Base-by-base conservation (phyloP, 2,797 vertebrate species). In the Chloroceryle inda region DNA sequence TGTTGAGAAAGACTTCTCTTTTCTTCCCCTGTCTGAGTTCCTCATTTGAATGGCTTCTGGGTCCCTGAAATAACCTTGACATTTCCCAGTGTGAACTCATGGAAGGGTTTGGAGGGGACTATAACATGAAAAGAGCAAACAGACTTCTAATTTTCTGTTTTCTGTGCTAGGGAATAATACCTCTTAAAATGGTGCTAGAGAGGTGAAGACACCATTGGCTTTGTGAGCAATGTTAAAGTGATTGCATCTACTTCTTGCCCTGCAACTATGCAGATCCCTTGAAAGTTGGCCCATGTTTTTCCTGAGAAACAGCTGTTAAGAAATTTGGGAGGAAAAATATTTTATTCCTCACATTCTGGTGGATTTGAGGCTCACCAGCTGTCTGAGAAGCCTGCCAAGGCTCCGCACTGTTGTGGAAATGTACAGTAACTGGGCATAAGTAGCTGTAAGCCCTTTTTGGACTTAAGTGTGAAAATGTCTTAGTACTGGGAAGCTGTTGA, bases 401-500 rank as follows among this genome's bases (percentile, higher is more conserved):
- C 83, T 96, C 84, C 3, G 8, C 2, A 35, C 86, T 90, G 68
- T 91, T 95, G 84, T 94, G 89, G 88, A 97, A 97, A 97, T 87
- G 74, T 96, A 92, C 94, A 97, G 95, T 97, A 97, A 97, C 89
- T 66, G 91, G 95, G 91, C 91, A 95, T 86, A 95, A 97, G 78
- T 78, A 91, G 79, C 88, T 92, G 27, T 92, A 94, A 96, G 72
- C 33, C 77, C 50, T 85, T 85, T 89, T 85, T 91, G 85, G 82
- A 85, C 68, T 58, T 38, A 53, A 58, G 77, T 66, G 42, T 85
- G 79, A 93, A 94, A 91, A 78, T 33, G 40, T 81, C 73, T 86
- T 85, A 80, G 49, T 92, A 40, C 63, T 85, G 75, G 81, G 74
- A 95, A 96, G 64, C 74, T 92, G 75, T 37, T 92, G 78, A 87